Percentiles rank a stretch among this genome's conserved stretches.
Conservation (phyloP, 2,113 vertebrate species). For the Brachirus orientalis region DNA sequence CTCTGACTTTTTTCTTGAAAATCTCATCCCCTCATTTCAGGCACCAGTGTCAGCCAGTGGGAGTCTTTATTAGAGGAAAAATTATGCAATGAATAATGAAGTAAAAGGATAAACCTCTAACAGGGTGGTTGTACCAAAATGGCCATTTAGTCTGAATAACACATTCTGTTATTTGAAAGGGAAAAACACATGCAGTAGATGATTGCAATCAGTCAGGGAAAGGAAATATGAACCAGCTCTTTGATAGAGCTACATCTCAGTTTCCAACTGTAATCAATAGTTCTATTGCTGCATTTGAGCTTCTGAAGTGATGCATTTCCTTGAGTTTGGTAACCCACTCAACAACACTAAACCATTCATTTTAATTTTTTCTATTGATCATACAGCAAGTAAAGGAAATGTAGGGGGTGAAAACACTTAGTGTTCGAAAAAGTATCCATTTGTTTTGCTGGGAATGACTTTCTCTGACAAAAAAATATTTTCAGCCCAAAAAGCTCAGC, state of each 20-base stretch:
- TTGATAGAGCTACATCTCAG: slow-evolving; percentile 24
- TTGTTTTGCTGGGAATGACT: slow-evolving; percentile 50
- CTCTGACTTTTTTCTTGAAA: too few species aligned
- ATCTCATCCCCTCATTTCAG: too few species aligned
- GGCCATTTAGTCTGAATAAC: background rate
- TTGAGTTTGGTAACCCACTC: slow-evolving; percentile 44
- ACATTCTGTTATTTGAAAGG: slow-evolving; percentile 7
- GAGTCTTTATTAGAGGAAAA: too few species aligned
- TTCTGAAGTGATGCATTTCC: slow-evolving; percentile 55
- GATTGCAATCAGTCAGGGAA: slow-evolving; percentile 33
- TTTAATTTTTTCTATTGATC: slow-evolving; percentile 67
- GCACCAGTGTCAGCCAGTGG: too few species aligned
- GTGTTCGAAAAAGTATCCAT: slow-evolving; percentile 27
- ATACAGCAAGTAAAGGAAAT: slow-evolving; percentile 35
- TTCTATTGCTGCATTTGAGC: slow-evolving; percentile 52
- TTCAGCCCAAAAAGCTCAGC: slow-evolving; percentile 26
- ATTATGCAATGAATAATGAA: too few species aligned
- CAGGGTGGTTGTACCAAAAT: background rate
- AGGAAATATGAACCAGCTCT: slow-evolving; percentile 10
- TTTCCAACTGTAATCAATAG: slow-evolving; percentile 24
- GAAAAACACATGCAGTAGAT: slow-evolving; percentile 10
- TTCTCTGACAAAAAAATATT: slow-evolving; percentile 39
- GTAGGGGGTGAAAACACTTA: slow-evolving; percentile 11
- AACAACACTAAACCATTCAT: slow-evolving; percentile 46
- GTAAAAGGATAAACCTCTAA: too few species aligned